Percentiles rank a stretch among this genome's conserved stretches.
Conservation (phyloP, 2,888 invertebrate species). For the Campoletis raptor region DNA sequence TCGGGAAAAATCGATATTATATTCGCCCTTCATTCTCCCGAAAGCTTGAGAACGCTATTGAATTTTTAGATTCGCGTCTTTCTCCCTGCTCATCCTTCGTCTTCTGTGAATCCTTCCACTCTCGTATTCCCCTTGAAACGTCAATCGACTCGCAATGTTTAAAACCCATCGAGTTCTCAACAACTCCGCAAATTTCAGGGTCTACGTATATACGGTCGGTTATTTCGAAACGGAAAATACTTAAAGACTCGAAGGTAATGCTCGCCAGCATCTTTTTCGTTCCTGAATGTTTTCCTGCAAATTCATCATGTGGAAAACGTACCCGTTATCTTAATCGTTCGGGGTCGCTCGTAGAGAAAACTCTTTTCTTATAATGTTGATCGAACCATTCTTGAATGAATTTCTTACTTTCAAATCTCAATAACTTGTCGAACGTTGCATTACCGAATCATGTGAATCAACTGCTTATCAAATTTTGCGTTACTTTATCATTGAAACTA, state of each 20-base stretch:
- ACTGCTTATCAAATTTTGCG: no score
- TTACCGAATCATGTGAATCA: no score
- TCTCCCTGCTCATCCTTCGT: constrained; percentile 11
- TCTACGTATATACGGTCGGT: neutral
- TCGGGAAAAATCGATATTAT: constrained; percentile 41
- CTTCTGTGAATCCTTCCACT: constrained; percentile 39
- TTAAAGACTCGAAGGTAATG: neutral
- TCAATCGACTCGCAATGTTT: constrained; percentile 49
- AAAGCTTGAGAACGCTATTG: neutral
- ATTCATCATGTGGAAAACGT: neutral
- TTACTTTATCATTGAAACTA: neutral
- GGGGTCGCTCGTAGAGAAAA: neutral
- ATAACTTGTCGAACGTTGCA: no score
- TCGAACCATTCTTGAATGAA: neutral
- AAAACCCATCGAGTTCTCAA: constrained; percentile 8
- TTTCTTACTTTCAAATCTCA: neutral
- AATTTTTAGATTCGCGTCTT: neutral
- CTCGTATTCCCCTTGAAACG: constrained; percentile 59
- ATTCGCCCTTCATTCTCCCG: constrained; percentile 46
- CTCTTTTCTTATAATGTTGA: neutral
- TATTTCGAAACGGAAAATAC: neutral
- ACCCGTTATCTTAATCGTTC: neutral
- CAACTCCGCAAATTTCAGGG: constrained; percentile 28
- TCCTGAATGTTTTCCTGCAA: neutral
- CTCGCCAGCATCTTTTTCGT: neutral